phyloP scores from a whole-genome alignment of 2,113 vertebrate genomes.

The Sakesphorus luctuosus region DNA sequence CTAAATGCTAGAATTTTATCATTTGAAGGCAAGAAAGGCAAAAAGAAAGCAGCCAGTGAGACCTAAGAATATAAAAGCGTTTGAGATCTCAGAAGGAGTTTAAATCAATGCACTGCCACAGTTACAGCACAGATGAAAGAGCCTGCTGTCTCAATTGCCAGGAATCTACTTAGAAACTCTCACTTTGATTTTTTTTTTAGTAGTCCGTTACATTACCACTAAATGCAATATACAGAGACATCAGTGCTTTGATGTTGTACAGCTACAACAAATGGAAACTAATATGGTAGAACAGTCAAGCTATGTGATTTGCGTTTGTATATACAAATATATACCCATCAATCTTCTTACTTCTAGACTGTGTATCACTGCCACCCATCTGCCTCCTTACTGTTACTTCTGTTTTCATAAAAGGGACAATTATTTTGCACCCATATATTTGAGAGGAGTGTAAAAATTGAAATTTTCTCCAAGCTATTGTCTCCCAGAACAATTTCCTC shows the following conservation, averaged over 20 bases:
- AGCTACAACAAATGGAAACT: conserved; percentile 77
- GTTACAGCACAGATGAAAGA: conserved; percentile 85
- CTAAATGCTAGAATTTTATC: conserved; percentile 82
- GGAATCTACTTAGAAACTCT: conserved; percentile 87
- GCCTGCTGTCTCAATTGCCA: conserved; percentile 84
- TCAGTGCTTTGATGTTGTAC: conserved; percentile 83
- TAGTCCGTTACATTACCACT: conserved; percentile 79
- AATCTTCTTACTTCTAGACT: conserved; percentile 15
- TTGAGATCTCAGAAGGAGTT: conserved; percentile 85
- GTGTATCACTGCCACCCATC: conserved; percentile 14
- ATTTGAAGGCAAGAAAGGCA: conserved; percentile 41
- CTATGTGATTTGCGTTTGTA: conserved; percentile 60
- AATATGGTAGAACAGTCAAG: conserved; percentile 74
- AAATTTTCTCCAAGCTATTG: background rate
- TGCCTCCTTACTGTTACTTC: conserved; percentile 28
- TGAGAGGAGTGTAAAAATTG: background rate
- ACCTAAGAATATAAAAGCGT: conserved; percentile 83
- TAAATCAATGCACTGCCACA: conserved; percentile 86
- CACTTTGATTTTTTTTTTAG: conserved; percentile 82
- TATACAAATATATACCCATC: conserved; percentile 68
- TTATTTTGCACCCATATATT: conserved; percentile 32
- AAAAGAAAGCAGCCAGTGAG: conserved; percentile 72
- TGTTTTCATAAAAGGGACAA: conserved; percentile 42
- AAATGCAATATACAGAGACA: conserved; percentile 80
- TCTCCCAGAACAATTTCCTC: background rate